phyloP scores from a whole-genome alignment of 1,140 invertebrate genomes.

The Megathymus violae region DNA sequence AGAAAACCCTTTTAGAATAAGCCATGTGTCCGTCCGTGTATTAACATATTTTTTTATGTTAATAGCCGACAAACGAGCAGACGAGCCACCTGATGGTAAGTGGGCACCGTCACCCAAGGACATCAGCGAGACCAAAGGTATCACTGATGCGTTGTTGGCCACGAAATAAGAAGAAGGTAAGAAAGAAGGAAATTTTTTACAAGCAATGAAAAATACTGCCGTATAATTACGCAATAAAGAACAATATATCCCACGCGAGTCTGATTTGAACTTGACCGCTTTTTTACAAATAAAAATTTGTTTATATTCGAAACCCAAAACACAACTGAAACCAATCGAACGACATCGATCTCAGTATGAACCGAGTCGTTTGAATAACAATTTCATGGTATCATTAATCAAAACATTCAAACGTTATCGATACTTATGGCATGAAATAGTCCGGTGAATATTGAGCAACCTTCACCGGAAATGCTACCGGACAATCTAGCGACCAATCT shows the following conservation, averaged over 20 bases:
- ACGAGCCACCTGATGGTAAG: too few relatives aligned
- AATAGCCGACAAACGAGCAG: too few relatives aligned
- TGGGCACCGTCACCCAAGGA: too few relatives aligned
- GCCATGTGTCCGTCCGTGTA: too few relatives aligned
- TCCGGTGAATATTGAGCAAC: constrained; percentile 72
- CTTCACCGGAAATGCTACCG: constrained; percentile 77
- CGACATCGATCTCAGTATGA: constrained; percentile 18
- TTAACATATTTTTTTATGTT: too few relatives aligned
- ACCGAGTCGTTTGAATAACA: constrained; percentile 10
- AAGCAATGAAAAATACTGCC: too few relatives aligned
- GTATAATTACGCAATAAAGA: too few relatives aligned
- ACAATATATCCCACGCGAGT: background rate
- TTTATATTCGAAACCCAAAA: background rate
- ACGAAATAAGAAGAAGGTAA: too few relatives aligned
- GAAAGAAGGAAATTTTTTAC: too few relatives aligned
- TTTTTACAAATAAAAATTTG: background rate
- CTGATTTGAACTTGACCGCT: background rate
- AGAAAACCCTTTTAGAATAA: too few relatives aligned
- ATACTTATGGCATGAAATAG: constrained; percentile 45
- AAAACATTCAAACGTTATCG: constrained; percentile 61
- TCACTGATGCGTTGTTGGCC: too few relatives aligned
- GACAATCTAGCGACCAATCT: constrained; percentile 72
- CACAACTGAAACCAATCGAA: constrained; percentile 9
- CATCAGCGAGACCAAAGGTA: too few relatives aligned
- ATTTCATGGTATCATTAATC: constrained; percentile 59